These are phyloP conservation scores for Geotria australis DNA, from an alignment of 2,797 vertebrate genomes.

Conservation along the genomic window DNA sequence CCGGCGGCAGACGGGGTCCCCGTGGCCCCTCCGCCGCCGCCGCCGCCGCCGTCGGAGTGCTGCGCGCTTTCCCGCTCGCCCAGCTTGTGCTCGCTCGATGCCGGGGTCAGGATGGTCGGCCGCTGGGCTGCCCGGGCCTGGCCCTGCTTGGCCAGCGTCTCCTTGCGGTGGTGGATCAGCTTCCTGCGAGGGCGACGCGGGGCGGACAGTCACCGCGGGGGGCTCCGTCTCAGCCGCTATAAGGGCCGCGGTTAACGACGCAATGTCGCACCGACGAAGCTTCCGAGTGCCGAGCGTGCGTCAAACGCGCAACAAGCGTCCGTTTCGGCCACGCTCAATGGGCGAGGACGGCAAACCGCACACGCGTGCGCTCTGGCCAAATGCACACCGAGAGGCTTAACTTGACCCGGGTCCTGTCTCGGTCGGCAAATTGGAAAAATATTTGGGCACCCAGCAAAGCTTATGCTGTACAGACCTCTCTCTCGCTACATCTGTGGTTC, in stretches of 20 bases:
- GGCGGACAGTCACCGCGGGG: not conserved
- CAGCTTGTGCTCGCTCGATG: conserved; percentile 50
- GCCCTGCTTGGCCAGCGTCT: conserved; percentile 45
- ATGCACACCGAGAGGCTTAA: not conserved
- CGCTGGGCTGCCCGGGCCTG: conserved; percentile 14
- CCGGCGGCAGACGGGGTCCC: conserved; percentile 34
- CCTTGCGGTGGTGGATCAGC: conserved; percentile 86
- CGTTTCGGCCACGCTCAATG: too few species aligned
- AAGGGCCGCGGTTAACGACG: too few species aligned
- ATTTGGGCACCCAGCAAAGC: too few species aligned
- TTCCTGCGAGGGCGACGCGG: conserved; percentile 21
- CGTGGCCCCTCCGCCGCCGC: conserved; percentile 37
- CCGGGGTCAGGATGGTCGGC: conserved; percentile 20
- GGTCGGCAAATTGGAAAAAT: not conserved
- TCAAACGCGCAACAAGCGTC: too few species aligned
- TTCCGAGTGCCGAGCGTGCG: too few species aligned
- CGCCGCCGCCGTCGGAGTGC: conserved; percentile 42
- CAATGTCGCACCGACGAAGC: too few species aligned
- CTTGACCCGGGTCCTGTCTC: not conserved
- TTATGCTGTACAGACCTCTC: too few species aligned
- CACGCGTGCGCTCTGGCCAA: not conserved
- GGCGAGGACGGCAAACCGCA: not conserved
- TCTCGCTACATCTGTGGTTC: too few species aligned
- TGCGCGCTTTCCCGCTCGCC: conserved; percentile 17
- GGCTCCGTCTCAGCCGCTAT: too few species aligned